Conservation (phyloP, 2,113 vertebrate species). For the Catagonus wagneri region DNA sequence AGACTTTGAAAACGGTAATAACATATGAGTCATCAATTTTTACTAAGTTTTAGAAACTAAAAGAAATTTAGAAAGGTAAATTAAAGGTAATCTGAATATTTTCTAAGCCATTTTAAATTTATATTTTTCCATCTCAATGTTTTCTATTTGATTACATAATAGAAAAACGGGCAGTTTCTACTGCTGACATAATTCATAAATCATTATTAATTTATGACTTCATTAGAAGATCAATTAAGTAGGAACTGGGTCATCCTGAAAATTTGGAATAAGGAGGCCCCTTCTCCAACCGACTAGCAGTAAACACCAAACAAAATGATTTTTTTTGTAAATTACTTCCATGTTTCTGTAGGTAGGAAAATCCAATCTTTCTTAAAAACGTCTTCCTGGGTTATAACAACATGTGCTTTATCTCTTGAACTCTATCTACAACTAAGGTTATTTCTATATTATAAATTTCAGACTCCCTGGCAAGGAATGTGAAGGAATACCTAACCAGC, state of each 20-base stretch:
- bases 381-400: slow-evolving; percentile 58
- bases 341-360: slow-evolving; percentile 83
- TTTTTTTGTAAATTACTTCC: slow-evolving; percentile 75
- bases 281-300: slow-evolving; percentile 62
- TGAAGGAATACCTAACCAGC: slow-evolving; percentile 38
- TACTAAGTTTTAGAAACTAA: slow-evolving; percentile 51
- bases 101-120: slow-evolving; percentile 63
- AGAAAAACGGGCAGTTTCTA: slow-evolving; percentile 70
- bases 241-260: neutral
- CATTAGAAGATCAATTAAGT: slow-evolving; percentile 52
- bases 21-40: slow-evolving; percentile 1
- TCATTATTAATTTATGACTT: slow-evolving; percentile 71
- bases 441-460: slow-evolving; percentile 65
- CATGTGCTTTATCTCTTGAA: slow-evolving; percentile 68
- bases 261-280: slow-evolving; percentile 56
- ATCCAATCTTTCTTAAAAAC: slow-evolving; percentile 62
- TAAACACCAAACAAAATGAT: slow-evolving; percentile 68
- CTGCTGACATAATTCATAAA: slow-evolving; percentile 38
- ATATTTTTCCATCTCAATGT: slow-evolving; percentile 73
- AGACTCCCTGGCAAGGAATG: slow-evolving; percentile 64
- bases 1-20: slow-evolving; percentile 54
- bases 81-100: slow-evolving; percentile 53
- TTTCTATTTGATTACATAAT: slow-evolving; percentile 62
- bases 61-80: slow-evolving; percentile 59
- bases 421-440: slow-evolving; percentile 58